phyloP scores from a whole-genome alignment of 2,797 vertebrate species.

The Urocyon cinereoargenteus region DNA sequence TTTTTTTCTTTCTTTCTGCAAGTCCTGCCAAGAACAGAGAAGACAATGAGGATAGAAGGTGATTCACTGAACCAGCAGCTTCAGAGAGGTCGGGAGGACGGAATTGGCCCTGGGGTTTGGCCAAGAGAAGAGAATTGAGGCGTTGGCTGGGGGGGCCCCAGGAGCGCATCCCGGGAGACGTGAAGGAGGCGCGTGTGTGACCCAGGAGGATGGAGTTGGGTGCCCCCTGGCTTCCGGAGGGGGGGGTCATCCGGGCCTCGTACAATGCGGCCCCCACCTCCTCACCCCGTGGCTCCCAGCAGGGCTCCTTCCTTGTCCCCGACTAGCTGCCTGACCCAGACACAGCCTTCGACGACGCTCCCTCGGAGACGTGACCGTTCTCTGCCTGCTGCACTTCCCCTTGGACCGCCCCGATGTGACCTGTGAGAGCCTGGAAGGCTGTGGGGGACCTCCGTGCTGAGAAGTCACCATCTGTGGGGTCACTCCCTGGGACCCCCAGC shows the following conservation, averaged over 20 bases:
- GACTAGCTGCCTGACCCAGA: neutral
- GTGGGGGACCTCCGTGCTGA: neutral
- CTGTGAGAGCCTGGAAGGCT: neutral
- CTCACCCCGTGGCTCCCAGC: neutral
- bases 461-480: neutral
- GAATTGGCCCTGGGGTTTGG: neutral
- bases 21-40: conserved; percentile 35
- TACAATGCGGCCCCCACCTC: accelerated
- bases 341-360: accelerated
- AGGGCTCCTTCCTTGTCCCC: neutral
- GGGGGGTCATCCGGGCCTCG: too few species aligned
- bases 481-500: neutral
- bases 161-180: neutral
- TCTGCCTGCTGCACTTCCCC: neutral
- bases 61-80: neutral
- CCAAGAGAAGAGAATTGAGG: neutral
- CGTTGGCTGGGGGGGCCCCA: neutral
- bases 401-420: neutral
- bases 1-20: neutral
- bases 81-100: neutral
- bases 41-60: neutral
- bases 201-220: neutral
- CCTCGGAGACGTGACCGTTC: neutral
- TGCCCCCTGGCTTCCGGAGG: accelerated
- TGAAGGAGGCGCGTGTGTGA: neutral